These are phyloP conservation scores for Cylloceria caligata DNA, from an alignment of 2,888 invertebrate genomes.

Conservation along the genomic window DNA sequence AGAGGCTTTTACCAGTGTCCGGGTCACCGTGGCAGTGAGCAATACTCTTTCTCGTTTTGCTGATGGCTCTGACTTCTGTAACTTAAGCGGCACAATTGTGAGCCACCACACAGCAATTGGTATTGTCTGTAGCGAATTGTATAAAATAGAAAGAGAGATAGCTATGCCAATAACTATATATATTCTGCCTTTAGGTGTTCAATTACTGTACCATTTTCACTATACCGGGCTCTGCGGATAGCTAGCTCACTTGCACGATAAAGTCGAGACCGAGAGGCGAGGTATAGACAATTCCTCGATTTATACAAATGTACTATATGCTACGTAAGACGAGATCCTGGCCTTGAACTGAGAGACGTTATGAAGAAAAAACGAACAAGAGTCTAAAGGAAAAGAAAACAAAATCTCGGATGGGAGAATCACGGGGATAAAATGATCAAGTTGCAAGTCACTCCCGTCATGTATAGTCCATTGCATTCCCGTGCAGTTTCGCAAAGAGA, in stretches of 20 bases:
- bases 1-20: slow-evolving; percentile 69
- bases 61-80: slow-evolving; percentile 21
- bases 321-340: slow-evolving; percentile 40
- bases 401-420: slow-evolving; percentile 7
- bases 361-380: slow-evolving; percentile 37
- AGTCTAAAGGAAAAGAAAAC: slow-evolving; percentile 22
- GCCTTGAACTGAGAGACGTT: slow-evolving; percentile 32
- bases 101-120: not conserved
- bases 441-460: slow-evolving; percentile 81
- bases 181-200: not conserved
- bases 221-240: not conserved
- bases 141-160: too few relatives aligned
- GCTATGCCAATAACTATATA: slow-evolving; percentile 6
- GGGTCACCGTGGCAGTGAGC: slow-evolving; percentile 59
- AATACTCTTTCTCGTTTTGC: slow-evolving; percentile 46
- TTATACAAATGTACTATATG: slow-evolving; percentile 16
- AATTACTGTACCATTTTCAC: not conserved
- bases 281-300: slow-evolving; percentile 3
- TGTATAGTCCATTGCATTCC: slow-evolving; percentile 71
- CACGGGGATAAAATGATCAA: slow-evolving; percentile 81
- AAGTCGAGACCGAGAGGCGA: slow-evolving; percentile 20
- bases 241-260: slow-evolving; percentile 3
- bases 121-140: not conserved
- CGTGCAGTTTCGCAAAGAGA: slow-evolving; percentile 24
- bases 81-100: not conserved